phyloP scores from a whole-genome alignment of 1,140 invertebrate species.

The Bicyclus anynana region DNA sequence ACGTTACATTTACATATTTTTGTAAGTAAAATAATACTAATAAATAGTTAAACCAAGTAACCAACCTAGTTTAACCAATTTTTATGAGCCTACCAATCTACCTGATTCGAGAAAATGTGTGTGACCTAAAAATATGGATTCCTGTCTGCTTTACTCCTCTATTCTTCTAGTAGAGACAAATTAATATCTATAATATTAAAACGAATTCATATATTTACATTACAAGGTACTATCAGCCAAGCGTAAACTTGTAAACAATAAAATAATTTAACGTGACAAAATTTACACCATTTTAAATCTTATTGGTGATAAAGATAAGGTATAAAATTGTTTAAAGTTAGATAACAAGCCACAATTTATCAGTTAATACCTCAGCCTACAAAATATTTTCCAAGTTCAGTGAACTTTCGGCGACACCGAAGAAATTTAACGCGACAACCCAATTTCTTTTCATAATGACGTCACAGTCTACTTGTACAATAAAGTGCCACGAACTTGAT shows the following conservation, averaged over 20 bases:
- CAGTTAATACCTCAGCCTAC: slow-evolving; percentile 2
- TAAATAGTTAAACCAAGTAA: no score
- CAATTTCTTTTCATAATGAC: slow-evolving; percentile 64
- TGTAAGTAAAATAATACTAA: no score
- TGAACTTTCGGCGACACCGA: slow-evolving; percentile 33
- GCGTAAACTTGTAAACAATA: background rate
- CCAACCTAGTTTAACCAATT: no score
- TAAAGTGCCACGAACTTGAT: background rate
- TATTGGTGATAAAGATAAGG: background rate
- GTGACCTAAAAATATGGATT: no score
- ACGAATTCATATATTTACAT: no score
- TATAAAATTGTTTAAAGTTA: background rate
- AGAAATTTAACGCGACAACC: slow-evolving; percentile 49
- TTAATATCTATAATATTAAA: no score
- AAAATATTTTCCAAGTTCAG: slow-evolving; percentile 28
- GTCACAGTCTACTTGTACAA: slow-evolving; percentile 52
- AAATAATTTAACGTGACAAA: background rate
- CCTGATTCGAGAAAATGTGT: no score
- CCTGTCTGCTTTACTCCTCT: no score
- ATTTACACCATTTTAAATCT: background rate
- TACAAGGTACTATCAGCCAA: background rate
- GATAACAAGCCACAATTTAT: background rate
- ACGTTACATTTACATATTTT: no score
- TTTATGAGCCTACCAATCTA: no score
- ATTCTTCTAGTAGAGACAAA: no score